These are phyloP conservation scores for Meta bourneti DNA, from an alignment of 2,888 invertebrate species.

Conservation along the genomic window DNA sequence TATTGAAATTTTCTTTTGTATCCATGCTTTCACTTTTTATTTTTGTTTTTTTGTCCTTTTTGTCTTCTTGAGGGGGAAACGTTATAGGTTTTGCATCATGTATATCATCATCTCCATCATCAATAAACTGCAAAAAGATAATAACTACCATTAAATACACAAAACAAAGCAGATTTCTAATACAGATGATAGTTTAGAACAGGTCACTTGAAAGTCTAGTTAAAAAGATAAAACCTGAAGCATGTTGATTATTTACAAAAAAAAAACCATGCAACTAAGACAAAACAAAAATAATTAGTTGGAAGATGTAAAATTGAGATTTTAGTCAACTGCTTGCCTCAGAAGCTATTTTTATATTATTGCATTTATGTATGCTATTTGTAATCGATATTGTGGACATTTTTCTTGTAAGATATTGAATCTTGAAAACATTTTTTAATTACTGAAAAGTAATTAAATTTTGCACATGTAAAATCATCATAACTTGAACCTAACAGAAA, in stretches of 20 bases:
- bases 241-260: not conserved
- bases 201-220: too few relatives aligned
- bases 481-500: too few relatives aligned
- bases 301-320: not conserved
- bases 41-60: conserved; percentile 16
- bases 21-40: conserved; percentile 12
- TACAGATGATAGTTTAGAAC: not conserved
- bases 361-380: too few relatives aligned
- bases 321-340: too few relatives aligned
- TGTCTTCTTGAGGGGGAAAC: conserved; percentile 31
- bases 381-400: too few relatives aligned
- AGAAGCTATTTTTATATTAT: too few relatives aligned
- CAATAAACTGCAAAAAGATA: conserved; percentile 60
- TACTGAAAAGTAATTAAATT: too few relatives aligned
- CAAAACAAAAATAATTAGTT: not conserved
- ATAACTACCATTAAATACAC: not conserved
- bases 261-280: not conserved
- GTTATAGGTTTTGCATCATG: conserved; percentile 23
- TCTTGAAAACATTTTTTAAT: too few relatives aligned
- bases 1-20: conserved; percentile 10
- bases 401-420: too few relatives aligned
- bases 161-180: not conserved
- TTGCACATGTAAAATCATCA: too few relatives aligned
- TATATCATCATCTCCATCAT: conserved; percentile 52
- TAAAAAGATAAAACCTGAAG: too few relatives aligned